Base-by-base conservation (phyloP, 1,140 invertebrate species). In the Amphibalanus amphitrite region DNA sequence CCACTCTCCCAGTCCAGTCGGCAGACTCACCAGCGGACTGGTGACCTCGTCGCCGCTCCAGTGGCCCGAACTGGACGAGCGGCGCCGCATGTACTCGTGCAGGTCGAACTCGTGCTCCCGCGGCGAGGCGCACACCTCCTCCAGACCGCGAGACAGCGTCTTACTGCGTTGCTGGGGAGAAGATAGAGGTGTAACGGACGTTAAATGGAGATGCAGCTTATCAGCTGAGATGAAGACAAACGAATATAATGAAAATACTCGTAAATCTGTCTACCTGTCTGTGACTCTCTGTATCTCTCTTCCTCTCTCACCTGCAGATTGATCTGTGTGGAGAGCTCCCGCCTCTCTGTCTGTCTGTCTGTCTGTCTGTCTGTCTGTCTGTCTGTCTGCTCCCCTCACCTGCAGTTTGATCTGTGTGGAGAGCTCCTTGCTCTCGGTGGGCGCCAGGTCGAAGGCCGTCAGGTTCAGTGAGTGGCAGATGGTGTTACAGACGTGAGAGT, bases 401-500 rank as follows among this genome's bases (percentile, higher is more conserved):
- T 65, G 65, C 72, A 74, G 29, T n/a, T 65, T 69, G 38, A 64
- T 15, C 4, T 74, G 4, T 13, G 67, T 0, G 25, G 29, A 28
- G 6, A 76, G 26, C 47, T 69, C 70, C 20, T 72, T 72, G 6
- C 76, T 69, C 76, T 85, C 84, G 26, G 75, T 76, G 6, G 74
- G 69, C 20, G 83, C 78, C 40, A 86, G 72, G 78, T 86, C 85
- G 80, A 86, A 86, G 69, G 80, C 76, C 8, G 83, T 81, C 0
- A 86, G 77, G 26, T 79, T 78, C 1, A 86, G 78, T 65, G 80
- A 80, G 47, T 81, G 70, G 75, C 85, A 86, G 74, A 86, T 86
- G 26, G 77, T 76, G 77, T 85, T 86, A 77, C 85, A 86, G 6
- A 78, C 76, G 75, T 86, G 85, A 3, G 84, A 83, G 75, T 85